These are phyloP conservation scores for Promerops cafer DNA, from an alignment of 2,113 vertebrate genomes.

Conservation along the genomic window DNA sequence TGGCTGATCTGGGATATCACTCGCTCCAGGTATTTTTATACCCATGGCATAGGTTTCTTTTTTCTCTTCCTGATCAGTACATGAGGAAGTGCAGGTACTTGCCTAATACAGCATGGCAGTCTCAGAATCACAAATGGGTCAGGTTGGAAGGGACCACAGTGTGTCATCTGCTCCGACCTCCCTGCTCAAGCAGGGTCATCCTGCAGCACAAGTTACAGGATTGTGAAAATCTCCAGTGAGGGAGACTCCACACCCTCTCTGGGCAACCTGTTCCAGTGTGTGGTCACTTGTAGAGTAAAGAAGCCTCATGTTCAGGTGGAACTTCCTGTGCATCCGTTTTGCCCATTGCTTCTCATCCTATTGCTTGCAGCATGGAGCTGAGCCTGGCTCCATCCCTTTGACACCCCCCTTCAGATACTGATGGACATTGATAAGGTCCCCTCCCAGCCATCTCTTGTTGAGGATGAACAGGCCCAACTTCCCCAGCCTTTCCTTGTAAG, in stretches of 20 bases:
- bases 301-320: background rate
- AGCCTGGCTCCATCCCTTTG: background rate
- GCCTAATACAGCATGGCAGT: background rate
- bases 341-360: background rate
- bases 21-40: conserved; percentile 83
- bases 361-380: background rate
- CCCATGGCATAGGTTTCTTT: background rate
- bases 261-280: background rate
- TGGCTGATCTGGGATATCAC: conserved; percentile 97
- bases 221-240: background rate
- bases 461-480: background rate
- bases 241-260: background rate
- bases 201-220: background rate
- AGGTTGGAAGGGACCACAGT: background rate
- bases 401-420: background rate
- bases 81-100: background rate
- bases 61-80: background rate
- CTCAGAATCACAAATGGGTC: background rate
- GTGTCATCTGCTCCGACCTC: background rate
- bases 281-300: background rate
- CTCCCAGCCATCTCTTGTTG: background rate
- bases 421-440: background rate
- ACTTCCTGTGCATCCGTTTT: background rate
- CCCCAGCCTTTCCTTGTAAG: background rate
- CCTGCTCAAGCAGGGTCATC: background rate